Percentiles rank a stretch among this genome's conserved stretches.
Conservation (phyloP, 2,797 vertebrate species). For the Graptemys geographica region DNA sequence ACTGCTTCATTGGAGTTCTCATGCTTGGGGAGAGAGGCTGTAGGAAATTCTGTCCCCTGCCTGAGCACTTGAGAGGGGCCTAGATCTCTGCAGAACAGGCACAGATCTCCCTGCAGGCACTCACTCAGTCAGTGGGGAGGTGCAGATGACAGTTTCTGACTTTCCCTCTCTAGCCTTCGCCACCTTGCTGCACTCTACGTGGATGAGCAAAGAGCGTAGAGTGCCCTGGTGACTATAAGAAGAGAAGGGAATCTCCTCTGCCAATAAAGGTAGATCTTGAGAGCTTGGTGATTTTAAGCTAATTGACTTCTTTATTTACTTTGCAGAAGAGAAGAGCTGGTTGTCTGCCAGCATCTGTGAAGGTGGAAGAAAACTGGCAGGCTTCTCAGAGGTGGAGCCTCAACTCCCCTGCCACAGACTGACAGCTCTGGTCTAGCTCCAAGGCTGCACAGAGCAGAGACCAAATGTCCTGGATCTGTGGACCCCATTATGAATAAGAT, state of each 20-base stretch:
- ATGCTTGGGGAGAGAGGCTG: background rate
- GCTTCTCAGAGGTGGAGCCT: background rate
- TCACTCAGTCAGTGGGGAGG: background rate
- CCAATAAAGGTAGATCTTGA: background rate
- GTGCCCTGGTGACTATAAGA: background rate
- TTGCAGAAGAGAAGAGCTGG: too few species aligned
- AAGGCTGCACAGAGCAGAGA: too few species aligned
- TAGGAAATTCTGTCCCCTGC: too few species aligned
- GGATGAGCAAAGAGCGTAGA: background rate
- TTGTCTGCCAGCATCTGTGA: background rate
- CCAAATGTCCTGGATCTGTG: fast-evolving
- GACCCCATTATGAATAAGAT: background rate
- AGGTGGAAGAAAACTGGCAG: fast-evolving
- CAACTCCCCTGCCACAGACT: fast-evolving
- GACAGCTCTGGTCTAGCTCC: background rate
- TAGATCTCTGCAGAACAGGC: background rate
- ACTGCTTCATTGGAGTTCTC: background rate
- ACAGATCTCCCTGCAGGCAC: background rate
- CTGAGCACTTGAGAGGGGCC: too few species aligned
- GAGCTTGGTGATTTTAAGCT: background rate
- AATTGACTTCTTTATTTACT: background rate
- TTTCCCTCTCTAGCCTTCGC: background rate
- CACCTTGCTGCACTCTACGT: background rate
- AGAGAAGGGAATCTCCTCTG: background rate
- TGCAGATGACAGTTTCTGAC: background rate